These are phyloP conservation scores for Oxyura jamaicensis DNA, from an alignment of 2,113 vertebrate genomes.

Conservation along the genomic window DNA sequence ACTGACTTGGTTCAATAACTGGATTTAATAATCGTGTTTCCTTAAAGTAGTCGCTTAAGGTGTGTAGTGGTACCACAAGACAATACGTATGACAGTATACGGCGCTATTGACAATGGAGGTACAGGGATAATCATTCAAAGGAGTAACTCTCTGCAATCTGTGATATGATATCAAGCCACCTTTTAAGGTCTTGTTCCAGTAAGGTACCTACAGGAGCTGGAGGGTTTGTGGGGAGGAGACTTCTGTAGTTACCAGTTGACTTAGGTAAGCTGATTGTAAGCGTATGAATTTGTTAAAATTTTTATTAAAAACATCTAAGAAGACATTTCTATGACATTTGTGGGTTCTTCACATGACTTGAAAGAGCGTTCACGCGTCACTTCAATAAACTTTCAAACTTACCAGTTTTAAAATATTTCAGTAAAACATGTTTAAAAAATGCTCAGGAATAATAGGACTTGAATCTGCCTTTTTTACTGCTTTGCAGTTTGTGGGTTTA, in stretches of 20 bases:
- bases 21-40: neutral
- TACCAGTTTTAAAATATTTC: neutral
- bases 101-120: accelerated
- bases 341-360: neutral
- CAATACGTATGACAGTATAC: accelerated
- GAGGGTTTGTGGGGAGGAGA: neutral
- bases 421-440: neutral
- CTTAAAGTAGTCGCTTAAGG: neutral
- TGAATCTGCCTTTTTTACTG: neutral
- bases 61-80: neutral
- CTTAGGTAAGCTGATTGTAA: neutral
- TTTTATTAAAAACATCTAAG: neutral
- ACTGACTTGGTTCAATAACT: neutral
- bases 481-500: neutral
- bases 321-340: neutral
- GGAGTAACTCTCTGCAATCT: neutral
- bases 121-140: neutral
- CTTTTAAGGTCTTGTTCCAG: neutral
- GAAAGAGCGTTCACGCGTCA: neutral
- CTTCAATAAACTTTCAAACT: neutral
- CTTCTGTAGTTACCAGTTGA: neutral
- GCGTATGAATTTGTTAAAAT: neutral
- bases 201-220: neutral
- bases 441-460: neutral
- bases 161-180: neutral